Percentiles rank a stretch among this genome's conserved stretches.
Evolutionary conservation across 2,888 invertebrate genomes (phyloP).

Genomic region (Agrochola circellaris): DNA sequence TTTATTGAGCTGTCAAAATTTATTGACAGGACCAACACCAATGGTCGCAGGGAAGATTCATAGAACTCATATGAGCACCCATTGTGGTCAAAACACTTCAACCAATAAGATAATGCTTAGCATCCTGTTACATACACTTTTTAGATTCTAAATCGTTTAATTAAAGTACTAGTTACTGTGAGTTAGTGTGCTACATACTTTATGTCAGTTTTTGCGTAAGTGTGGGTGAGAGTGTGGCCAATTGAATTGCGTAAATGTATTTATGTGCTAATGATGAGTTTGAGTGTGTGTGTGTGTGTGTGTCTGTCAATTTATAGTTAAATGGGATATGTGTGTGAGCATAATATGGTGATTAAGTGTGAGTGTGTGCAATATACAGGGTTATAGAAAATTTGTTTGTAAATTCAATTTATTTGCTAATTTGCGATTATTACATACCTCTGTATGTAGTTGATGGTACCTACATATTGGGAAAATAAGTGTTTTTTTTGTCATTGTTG

Average conservation of each 20-base stretch:
- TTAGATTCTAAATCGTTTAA: constrained; percentile 78
- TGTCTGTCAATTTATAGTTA: constrained; percentile 31
- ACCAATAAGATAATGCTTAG: constrained; percentile 69
- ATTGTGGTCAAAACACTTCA: constrained; percentile 66
- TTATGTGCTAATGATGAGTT: constrained; percentile 25
- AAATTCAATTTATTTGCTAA: constrained; percentile 50
- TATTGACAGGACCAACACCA: constrained; percentile 66
- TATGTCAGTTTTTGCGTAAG: constrained; percentile 33
- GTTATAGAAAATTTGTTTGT: constrained; percentile 12
- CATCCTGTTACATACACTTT: constrained; percentile 74
- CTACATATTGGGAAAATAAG: constrained; percentile 30
- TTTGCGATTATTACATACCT: constrained; percentile 17
- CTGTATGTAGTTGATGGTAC: constrained; percentile 12
- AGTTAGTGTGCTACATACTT: constrained; percentile 36
- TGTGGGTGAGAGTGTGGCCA: constrained; percentile 35
- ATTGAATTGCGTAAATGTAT: constrained; percentile 35
- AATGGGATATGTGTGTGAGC: neutral
- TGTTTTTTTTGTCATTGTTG: neutral
- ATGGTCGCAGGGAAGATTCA: constrained; percentile 65
- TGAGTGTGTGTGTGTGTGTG: constrained; percentile 1
- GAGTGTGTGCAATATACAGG: constrained; percentile 5
- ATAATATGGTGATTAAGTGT: neutral
- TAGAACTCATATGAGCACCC: constrained; percentile 63
- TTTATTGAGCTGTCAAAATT: constrained; percentile 74
- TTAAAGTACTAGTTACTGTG: constrained; percentile 66